Percentiles rank a stretch among this genome's conserved stretches.
phyloP scores from a whole-genome alignment of 2,888 invertebrate genomes.

The Brenthis ino region DNA sequence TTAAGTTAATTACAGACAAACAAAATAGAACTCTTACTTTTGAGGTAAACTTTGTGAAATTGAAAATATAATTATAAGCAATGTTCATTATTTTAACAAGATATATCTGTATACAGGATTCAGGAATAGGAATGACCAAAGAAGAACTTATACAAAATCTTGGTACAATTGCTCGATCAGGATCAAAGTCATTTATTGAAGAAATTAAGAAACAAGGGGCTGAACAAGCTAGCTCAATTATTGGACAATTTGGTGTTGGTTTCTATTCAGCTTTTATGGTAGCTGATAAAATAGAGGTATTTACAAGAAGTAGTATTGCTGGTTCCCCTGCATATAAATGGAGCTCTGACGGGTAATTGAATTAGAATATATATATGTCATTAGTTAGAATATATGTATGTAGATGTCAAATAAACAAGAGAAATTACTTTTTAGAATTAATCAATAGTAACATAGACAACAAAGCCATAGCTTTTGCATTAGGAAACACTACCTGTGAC shows the following conservation, averaged over 20 bases:
- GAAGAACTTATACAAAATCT: constrained; percentile 95
- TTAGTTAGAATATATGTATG: background rate
- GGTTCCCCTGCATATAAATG: constrained; percentile 90
- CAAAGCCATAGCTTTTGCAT: too few species aligned
- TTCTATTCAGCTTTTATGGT: constrained; percentile 99
- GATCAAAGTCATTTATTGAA: constrained; percentile 96
- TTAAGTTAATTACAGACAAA: constrained; percentile 94
- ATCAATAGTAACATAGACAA: background rate
- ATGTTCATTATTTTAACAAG: background rate
- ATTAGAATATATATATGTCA: background rate
- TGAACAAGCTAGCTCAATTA: constrained; percentile 87
- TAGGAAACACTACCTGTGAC: too few species aligned
- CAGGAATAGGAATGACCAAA: constrained; percentile 97
- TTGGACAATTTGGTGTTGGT: constrained; percentile 99
- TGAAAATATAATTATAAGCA: background rate
- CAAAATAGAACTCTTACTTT: constrained; percentile 91
- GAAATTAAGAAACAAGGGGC: constrained; percentile 87
- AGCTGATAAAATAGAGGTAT: constrained; percentile 96
- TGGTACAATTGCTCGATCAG: constrained; percentile 97
- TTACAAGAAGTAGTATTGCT: constrained; percentile 86
- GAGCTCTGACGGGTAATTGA: constrained; percentile 93
- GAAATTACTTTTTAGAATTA: background rate
- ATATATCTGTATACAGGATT: constrained; percentile 83
- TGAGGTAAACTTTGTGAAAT: constrained; percentile 82
- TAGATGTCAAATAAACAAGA: too few species aligned